phyloP scores from a whole-genome alignment of 2,113 vertebrate genomes.

The Bubalus kerabau region DNA sequence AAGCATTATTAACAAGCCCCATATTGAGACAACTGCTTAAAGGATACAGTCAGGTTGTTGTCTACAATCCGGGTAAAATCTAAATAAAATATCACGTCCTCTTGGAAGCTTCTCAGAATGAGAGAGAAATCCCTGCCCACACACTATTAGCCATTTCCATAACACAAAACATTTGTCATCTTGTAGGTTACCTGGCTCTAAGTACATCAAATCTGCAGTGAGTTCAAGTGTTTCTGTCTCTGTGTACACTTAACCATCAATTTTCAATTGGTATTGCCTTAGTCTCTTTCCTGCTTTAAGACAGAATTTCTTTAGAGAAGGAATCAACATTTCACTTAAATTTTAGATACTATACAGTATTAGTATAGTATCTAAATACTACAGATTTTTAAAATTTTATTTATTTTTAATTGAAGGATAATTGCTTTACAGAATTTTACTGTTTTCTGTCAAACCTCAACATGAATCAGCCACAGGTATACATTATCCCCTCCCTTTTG shows the following conservation, averaged over 20 bases:
- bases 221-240: neutral
- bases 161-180: neutral
- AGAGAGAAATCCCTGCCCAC: neutral
- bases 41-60: neutral
- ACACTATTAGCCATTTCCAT: neutral
- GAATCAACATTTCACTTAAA: neutral
- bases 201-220: neutral
- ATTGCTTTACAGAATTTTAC: too few species aligned
- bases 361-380: too few species aligned
- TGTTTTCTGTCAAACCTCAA: too few species aligned
- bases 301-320: neutral
- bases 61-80: neutral
- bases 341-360: neutral
- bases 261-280: neutral
- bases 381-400: too few species aligned
- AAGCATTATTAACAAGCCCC: neutral
- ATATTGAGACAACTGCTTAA: neutral
- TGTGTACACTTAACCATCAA: neutral
- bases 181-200: neutral
- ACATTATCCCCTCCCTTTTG: neutral
- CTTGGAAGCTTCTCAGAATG: slow-evolving; percentile 12
- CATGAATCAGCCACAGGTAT: too few species aligned
- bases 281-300: neutral
- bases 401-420: too few species aligned
- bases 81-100: neutral